phyloP scores from a whole-genome alignment of 1,140 invertebrate genomes.

The Teleogryllus occipitalis region DNA sequence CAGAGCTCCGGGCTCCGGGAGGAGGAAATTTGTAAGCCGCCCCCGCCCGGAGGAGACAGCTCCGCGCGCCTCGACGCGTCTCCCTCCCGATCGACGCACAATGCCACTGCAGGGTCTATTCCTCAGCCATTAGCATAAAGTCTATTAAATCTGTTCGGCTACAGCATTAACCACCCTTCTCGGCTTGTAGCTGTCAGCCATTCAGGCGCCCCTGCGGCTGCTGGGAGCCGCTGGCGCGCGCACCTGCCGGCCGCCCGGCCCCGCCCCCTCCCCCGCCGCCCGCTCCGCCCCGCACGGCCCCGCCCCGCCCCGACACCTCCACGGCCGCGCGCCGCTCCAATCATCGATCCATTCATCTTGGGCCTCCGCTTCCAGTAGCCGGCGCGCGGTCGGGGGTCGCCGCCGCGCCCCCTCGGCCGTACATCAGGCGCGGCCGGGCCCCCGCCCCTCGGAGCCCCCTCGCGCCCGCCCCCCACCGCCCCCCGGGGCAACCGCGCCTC shows the following conservation, averaged over 20 bases:
- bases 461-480: too few relatives aligned
- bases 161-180: not conserved
- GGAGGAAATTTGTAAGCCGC: not conserved
- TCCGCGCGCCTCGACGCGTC: not conserved
- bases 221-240: too few relatives aligned
- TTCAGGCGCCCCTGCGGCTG: not conserved
- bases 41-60: not conserved
- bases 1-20: too few relatives aligned
- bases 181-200: not conserved
- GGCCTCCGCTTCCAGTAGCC: not conserved
- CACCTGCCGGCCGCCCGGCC: too few relatives aligned
- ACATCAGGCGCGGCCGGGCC: too few relatives aligned
- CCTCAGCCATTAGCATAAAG: not conserved
- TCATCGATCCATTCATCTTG: conserved; percentile 4
- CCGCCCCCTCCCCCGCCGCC: too few relatives aligned
- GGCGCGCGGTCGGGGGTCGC: not conserved
- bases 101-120: not conserved
- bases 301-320: not conserved
- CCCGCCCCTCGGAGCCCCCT: too few relatives aligned
- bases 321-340: not conserved
- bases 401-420: too few relatives aligned
- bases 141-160: not conserved
- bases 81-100: not conserved
- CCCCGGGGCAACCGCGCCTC: too few relatives aligned
- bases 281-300: too few relatives aligned